These are phyloP conservation scores for Rhea americana DNA, from an alignment of 2,113 vertebrate species.

Conservation along the genomic window DNA sequence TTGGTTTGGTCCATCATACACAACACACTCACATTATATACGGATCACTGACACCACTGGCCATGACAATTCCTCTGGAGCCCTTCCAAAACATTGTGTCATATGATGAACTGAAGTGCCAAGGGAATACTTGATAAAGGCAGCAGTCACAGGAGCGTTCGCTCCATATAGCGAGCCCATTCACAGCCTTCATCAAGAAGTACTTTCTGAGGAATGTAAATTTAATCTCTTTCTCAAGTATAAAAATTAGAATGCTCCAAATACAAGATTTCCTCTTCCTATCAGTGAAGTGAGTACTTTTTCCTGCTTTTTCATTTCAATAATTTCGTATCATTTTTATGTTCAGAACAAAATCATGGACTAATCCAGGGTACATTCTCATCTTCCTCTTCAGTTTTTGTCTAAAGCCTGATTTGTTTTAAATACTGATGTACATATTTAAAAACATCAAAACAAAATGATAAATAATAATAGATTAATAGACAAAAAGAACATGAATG, in stretches of 20 bases:
- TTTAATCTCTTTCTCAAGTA: neutral
- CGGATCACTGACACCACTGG: slow-evolving; percentile 1
- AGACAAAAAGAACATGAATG: neutral
- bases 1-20: neutral
- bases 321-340: neutral
- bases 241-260: neutral
- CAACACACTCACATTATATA: neutral
- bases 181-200: neutral
- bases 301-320: neutral
- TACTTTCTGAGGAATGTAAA: neutral
- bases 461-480: neutral
- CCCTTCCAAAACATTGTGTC: slow-evolving; percentile 37
- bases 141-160: neutral
- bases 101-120: slow-evolving; percentile 9
- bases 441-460: neutral
- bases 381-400: neutral
- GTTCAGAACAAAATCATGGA: neutral
- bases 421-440: neutral
- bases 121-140: neutral
- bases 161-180: neutral
- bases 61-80: slow-evolving; percentile 31
- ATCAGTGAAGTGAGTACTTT: neutral
- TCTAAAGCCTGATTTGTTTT: neutral
- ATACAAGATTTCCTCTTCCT: neutral
- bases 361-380: neutral